phyloP scores from a whole-genome alignment of 1,140 invertebrate species.

The Trichomalopsis sarcophagae region DNA sequence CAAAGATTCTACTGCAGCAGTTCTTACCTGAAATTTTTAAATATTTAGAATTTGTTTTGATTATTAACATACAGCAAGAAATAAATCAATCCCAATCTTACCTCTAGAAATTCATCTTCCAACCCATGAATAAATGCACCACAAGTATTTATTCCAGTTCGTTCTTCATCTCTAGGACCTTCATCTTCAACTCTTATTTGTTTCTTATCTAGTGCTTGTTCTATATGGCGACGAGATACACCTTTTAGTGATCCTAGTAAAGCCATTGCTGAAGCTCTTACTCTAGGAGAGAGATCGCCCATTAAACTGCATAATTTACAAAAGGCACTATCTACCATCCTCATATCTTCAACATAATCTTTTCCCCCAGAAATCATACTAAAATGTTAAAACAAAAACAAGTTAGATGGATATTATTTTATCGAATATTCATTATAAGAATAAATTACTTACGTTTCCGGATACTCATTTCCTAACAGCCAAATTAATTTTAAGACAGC shows the following conservation, averaged over 20 bases:
- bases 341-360: slow-evolving; percentile 83
- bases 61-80: slow-evolving; percentile 36
- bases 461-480: slow-evolving; percentile 89
- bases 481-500: slow-evolving; percentile 91
- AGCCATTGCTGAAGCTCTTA: slow-evolving; percentile 86
- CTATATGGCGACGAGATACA: slow-evolving; percentile 92
- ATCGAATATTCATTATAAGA: slow-evolving; percentile 22
- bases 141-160: slow-evolving; percentile 88
- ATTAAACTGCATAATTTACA: slow-evolving; percentile 94
- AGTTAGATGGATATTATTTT: slow-evolving; percentile 36
- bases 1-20: slow-evolving; percentile 94
- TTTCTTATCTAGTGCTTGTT: slow-evolving; percentile 98
- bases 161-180: slow-evolving; percentile 77
- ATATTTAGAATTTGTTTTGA: slow-evolving; percentile 12
- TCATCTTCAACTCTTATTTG: slow-evolving; percentile 95
- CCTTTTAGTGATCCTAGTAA: slow-evolving; percentile 89
- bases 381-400: slow-evolving; percentile 55
- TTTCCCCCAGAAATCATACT: slow-evolving; percentile 79
- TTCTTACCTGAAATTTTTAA: slow-evolving; percentile 87
- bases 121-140: slow-evolving; percentile 98
- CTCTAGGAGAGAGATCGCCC: slow-evolving; percentile 92
- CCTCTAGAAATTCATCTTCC: slow-evolving; percentile 96
- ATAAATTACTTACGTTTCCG: slow-evolving; percentile 82
- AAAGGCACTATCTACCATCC: slow-evolving; percentile 97
- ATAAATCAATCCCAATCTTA: slow-evolving; percentile 65